phyloP scores from a whole-genome alignment of 2,797 vertebrate genomes.

The Hippocampus kuda region DNA sequence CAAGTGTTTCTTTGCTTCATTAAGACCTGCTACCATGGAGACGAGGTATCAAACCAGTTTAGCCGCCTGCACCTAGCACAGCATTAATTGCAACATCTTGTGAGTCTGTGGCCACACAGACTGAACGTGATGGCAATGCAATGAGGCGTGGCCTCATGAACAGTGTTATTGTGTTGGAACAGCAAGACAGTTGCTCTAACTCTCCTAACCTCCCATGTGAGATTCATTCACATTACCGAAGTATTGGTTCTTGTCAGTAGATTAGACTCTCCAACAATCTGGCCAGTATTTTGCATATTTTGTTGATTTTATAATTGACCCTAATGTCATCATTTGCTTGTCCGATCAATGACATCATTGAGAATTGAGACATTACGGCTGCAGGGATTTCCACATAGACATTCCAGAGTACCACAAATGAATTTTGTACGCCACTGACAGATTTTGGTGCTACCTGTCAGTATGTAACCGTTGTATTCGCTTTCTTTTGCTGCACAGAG shows the following conservation, averaged over 20 bases:
- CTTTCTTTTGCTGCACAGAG: too few relatives aligned
- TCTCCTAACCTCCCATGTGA: conserved; percentile 27
- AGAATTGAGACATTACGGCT: too few relatives aligned
- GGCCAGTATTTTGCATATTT: too few relatives aligned
- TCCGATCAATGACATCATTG: too few relatives aligned
- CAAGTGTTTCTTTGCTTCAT: conserved; percentile 37
- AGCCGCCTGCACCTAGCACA: conserved; percentile 34
- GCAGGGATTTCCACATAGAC: too few relatives aligned
- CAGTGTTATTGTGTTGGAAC: conserved; percentile 39
- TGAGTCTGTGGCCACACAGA: conserved; percentile 32
- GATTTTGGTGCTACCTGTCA: too few relatives aligned
- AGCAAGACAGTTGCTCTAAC: conserved; percentile 23
- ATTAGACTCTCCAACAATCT: background rate
- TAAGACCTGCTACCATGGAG: conserved; percentile 44
- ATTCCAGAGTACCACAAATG: too few relatives aligned
- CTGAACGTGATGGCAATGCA: conserved; percentile 41
- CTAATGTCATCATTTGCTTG: too few relatives aligned
- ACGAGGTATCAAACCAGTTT: conserved; percentile 57
- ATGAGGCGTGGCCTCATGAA: conserved; percentile 51
- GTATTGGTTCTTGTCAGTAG: conserved; percentile 5
- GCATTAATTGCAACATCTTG: conserved; percentile 63
- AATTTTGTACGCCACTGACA: too few relatives aligned
- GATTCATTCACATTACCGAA: conserved; percentile 38
- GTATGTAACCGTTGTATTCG: too few relatives aligned
- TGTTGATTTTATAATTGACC: too few relatives aligned